Evolutionary conservation across 2,888 invertebrate genomes (phyloP).

Genomic region (Tribolium freemani): DNA sequence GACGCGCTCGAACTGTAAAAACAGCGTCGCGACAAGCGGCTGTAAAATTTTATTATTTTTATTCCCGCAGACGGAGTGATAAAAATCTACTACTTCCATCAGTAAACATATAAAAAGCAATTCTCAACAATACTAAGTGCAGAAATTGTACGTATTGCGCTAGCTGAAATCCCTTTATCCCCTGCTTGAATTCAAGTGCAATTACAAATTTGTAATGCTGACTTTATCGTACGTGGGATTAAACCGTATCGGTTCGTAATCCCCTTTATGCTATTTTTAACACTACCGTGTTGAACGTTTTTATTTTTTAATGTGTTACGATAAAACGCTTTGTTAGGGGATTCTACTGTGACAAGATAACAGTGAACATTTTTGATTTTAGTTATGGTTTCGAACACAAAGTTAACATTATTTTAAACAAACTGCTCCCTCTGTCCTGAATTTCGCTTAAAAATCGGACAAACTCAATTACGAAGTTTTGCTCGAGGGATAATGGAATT

Average conservation of each 20-base stretch:
- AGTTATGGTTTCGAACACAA: not conserved
- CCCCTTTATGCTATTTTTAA: not conserved
- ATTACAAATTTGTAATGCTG: not conserved
- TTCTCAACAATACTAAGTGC: not conserved
- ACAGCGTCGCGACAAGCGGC: slow-evolving; percentile 16
- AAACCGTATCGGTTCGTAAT: not conserved
- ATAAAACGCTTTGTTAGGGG: not conserved
- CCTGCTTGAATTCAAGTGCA: not conserved
- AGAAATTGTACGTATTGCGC: not conserved
- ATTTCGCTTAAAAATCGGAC: slow-evolving; percentile 25
- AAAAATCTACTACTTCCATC: slow-evolving; percentile 5
- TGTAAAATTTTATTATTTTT: slow-evolving; percentile 2
- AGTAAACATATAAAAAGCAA: slow-evolving; percentile 5
- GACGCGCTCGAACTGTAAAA: not conserved
- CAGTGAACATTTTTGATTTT: not conserved
- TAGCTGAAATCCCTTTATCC: not conserved
- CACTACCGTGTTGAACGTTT: not conserved
- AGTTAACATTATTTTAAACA: not conserved
- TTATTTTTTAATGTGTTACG: not conserved
- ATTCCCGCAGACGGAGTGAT: slow-evolving; percentile 5
- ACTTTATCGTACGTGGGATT: not conserved
- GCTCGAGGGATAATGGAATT: slow-evolving; percentile 15
- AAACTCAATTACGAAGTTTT: slow-evolving; percentile 24
- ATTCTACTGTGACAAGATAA: not conserved
- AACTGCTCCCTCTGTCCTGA: not conserved